Base-by-base conservation (phyloP, 2,888 invertebrate species). In the Ochropleura leucogaster region DNA sequence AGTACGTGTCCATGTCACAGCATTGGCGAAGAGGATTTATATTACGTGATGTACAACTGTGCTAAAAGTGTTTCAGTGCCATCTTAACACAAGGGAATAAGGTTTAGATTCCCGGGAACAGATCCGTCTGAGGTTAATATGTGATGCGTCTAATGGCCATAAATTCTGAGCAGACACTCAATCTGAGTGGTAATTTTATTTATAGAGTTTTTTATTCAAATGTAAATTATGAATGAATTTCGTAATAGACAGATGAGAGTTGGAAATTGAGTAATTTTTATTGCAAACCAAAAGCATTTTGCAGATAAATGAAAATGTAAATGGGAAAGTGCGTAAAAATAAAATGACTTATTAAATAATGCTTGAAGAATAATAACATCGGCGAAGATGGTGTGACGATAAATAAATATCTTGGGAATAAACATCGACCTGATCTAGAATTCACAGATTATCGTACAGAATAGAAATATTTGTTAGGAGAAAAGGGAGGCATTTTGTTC, bases 1-100 rank as follows among this genome's bases (percentile, higher is more conserved):
- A 83, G 80, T 87, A 83, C 79, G 77, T 87, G 85, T 79, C 73
- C 83, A 86, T 85, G 85, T 85, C 85, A 79, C 67, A 79, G 85
- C 73, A 82, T 82, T 82, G 83, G 80, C 73, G 75, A 85, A 82
- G 87, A 86, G 83, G 85, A 87, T 85, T 87, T 86, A 82, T 86
- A 77, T 87, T 82, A 84, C 82, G 85, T 85, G 85, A 87, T 80
- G 74, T 83, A 82, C 86, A 80, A 80, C 80, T 79, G 81, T 77
- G 75, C 66, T 77, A 77, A 80, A 73, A 72, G 64, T 66, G 63
- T 62, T 67, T 68, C 72, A 77, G 67, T 57, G 46, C 47, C 47
- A 46, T 77, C 80, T 80, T 87, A 81, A 83, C 47, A 20, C 65
- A 77, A 66, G 60, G 73, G 63, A 60, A 69, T 84, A 87, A 76